Base-by-base conservation (phyloP, 2,113 vertebrate genomes). In the Cranoglanis bouderius region DNA sequence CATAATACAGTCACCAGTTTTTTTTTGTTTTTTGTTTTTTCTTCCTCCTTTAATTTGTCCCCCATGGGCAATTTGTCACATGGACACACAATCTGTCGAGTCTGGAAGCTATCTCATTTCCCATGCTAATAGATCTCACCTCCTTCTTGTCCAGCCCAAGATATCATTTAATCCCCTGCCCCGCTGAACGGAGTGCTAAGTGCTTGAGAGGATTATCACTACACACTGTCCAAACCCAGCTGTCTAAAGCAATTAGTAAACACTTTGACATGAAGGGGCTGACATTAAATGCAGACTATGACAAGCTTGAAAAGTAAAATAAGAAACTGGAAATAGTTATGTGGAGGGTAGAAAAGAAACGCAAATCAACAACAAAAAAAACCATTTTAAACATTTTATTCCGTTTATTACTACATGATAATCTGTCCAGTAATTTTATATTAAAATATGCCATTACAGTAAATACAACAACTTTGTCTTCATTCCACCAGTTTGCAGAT, bases 321-420 rank as follows among this genome's bases (percentile, higher is more conserved):
- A 29, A n/a, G 12, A 82, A 87, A 55, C 21, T 38, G 29, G 53
- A 43, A 24, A 46, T 1, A 75, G 2, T 10, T 67, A 67, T 6
- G 3, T 32, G 29, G 35, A 75, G 18, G 14, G 46, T 13, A 57
- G 51, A 63, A 57, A 65, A 78, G 6, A 89, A 87, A 85, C 12
- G 16, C 72, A 80, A 43, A 78, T 46, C 6, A 88, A 89, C 87
- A 88, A 92, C 80, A 87, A 92, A 81, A 82, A 87, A 91, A 91
- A 49, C 38, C n/a, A 32, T 61, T 38, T 59, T 3, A 51, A 87
- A 75, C 84, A 91, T 86, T 93, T 93, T 1, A 92, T 93, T 92
- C 84, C 91, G 85, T 93, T 93, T 1, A 91, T 93, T 92, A 94
- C 91, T 93, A 93, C 90, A 93, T 92, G 86, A 88, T 90, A 91